A percentile compares a stretch with the other conserved stretches of the same genome.
phyloP scores from a whole-genome alignment of 1,140 invertebrate species.

The Tachypleus tridentatus region DNA sequence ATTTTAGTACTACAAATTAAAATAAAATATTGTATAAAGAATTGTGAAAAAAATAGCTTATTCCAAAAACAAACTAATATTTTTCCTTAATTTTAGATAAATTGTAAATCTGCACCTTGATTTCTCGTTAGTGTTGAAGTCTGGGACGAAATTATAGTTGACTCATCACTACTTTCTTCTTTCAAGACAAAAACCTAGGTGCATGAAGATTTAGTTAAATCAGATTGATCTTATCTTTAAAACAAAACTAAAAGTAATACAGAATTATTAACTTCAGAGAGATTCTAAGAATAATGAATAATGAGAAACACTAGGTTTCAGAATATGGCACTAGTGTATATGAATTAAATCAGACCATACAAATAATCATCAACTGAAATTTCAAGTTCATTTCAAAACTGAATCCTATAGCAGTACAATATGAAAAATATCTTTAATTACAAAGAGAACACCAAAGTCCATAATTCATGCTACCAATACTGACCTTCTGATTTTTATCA shows the following conservation, averaged over 20 bases:
- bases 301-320: no score
- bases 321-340: neutral
- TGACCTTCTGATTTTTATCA: slow-evolving; percentile 13
- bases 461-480: neutral
- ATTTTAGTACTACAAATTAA: no score
- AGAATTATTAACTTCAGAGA: no score
- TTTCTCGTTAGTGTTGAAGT: slow-evolving; percentile 90
- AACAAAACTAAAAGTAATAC: neutral
- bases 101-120: slow-evolving; percentile 38
- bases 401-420: no score
- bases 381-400: neutral
- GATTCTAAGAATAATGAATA: no score
- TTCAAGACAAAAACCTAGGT: slow-evolving; percentile 24
- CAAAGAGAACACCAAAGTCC: no score
- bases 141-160: slow-evolving; percentile 92
- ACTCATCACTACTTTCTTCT: slow-evolving; percentile 92
- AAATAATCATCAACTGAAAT: neutral
- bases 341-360: neutral
- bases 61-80: no score
- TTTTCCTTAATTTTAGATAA: no score
- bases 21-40: no score
- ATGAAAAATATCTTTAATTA: no score
- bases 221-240: slow-evolving; percentile 30
- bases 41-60: no score
- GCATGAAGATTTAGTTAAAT: slow-evolving; percentile 10